Base-by-base conservation (phyloP, 2,113 vertebrate genomes). In the Morone saxatilis region DNA sequence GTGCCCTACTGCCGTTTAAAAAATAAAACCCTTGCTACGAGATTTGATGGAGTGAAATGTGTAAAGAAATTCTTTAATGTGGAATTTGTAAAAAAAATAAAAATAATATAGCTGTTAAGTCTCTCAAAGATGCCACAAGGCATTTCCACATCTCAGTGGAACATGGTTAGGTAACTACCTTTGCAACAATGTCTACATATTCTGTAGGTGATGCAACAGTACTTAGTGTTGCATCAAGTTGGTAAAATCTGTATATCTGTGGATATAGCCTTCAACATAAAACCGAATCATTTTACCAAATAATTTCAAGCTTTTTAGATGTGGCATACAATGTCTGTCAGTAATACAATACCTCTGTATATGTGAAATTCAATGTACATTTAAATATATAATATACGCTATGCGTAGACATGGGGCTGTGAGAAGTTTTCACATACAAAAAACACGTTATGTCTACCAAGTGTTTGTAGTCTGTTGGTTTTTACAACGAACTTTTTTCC, bases 181-280 rank as follows among this genome's bases (percentile, higher is more conserved):
- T 25, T 2, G 7, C 13, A 31, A 0, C 57, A 7, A 16, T 60
- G 14, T 59, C 20, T 36, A 36, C 25, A 60, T 1, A 9, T 38
- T 19, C 3, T 43, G 6, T 2, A 65, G 45, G 31, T 79, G 77
- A 79, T 71, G 77, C 67, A 79, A 79, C 48, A 79, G 3, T n/a
- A 14, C 12, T 10, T 2, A 1, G 6, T 20, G 12, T 70, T 10
- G 53, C 36, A 61, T 50, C 43, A 69, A 48, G 6, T 4, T n/a
- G 0, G 25, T 25, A 25, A 25, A 25, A 25, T 25, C 25, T 25
- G 25, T 25, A 25, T 25, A 25, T 25, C 4, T 7, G 13, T 63
- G 4, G 19, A 6, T 19, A 0, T 0, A 17, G 7, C 54, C 56
- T 78, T 78, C 76, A 78, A 78, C 61, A 70, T 78, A 78, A 70